phyloP scores from a whole-genome alignment of 2,113 vertebrate species.

The Sinocyclocheilus grahami region DNA sequence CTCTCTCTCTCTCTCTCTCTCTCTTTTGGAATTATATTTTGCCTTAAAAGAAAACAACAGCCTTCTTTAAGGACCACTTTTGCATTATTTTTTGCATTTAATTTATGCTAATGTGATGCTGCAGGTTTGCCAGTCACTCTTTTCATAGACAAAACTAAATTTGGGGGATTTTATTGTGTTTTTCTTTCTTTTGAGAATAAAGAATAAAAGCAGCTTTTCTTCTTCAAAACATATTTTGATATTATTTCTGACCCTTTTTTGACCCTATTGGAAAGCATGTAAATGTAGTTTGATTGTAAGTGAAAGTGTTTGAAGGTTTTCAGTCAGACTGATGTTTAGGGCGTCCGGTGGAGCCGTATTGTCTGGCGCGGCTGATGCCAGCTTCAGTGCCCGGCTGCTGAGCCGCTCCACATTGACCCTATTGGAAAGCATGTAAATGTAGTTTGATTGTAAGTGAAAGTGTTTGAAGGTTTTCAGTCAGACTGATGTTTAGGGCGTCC shows the following conservation, averaged over 20 bases:
- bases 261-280: background rate
- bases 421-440: background rate
- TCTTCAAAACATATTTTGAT: too few species aligned
- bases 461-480: too few species aligned
- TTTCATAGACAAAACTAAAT: background rate
- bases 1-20: too few species aligned
- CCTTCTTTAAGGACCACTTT: too few species aligned
- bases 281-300: background rate
- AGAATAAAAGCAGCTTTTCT: background rate
- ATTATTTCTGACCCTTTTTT: background rate
- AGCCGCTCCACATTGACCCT: conserved; percentile 35
- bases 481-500: background rate
- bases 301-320: too few species aligned
- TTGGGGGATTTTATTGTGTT: background rate
- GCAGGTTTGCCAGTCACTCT: background rate
- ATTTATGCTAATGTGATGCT: background rate
- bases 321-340: background rate
- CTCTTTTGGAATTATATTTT: too few species aligned
- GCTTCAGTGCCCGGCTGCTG: too few species aligned
- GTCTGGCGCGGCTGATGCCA: conserved; percentile 34
- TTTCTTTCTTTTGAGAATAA: background rate
- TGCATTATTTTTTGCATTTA: too few species aligned
- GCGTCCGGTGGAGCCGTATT: conserved; percentile 12
- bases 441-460: background rate
- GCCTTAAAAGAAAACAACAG: too few species aligned